These are phyloP conservation scores for Halocynthia aurantium DNA, from an alignment of 23 tunicate genomes.

Conservation along the genomic window DNA sequence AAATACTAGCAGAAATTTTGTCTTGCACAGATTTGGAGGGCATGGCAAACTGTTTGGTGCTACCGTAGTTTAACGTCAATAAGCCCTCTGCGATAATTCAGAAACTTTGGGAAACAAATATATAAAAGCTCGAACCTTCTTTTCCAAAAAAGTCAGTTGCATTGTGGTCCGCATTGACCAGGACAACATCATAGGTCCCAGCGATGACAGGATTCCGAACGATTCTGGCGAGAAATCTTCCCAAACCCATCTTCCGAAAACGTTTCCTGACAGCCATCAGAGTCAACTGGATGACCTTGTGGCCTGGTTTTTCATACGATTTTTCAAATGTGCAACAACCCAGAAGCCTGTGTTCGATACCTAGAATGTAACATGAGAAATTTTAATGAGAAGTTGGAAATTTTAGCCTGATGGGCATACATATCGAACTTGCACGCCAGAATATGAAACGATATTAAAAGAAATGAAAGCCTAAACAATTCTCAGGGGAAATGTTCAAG, in stretches of 20 bases:
- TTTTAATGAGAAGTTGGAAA: neutral
- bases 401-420: neutral
- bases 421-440: no score
- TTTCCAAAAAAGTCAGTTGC: constrained; percentile 73
- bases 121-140: constrained; percentile 21
- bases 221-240: constrained; percentile 47
- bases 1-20: no score
- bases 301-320: constrained; percentile 53
- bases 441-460: no score
- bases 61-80: no score
- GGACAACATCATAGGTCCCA: constrained; percentile 70
- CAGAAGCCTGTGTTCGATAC: constrained; percentile 64
- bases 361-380: constrained; percentile 11
- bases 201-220: constrained; percentile 47
- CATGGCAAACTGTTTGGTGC: no score
- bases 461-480: no score
- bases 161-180: constrained; percentile 75
- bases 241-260: constrained; percentile 44
- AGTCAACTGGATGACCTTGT: constrained; percentile 54
- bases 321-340: constrained; percentile 80
- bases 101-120: no score
- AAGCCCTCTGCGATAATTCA: no score
- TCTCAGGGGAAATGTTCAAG: no score
- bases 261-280: constrained; percentile 64
- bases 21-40: no score